Percentiles rank a stretch among this genome's conserved stretches.
Evolutionary conservation across 2,113 vertebrate species (phyloP).

Genomic region (Chamaea fasciata): DNA sequence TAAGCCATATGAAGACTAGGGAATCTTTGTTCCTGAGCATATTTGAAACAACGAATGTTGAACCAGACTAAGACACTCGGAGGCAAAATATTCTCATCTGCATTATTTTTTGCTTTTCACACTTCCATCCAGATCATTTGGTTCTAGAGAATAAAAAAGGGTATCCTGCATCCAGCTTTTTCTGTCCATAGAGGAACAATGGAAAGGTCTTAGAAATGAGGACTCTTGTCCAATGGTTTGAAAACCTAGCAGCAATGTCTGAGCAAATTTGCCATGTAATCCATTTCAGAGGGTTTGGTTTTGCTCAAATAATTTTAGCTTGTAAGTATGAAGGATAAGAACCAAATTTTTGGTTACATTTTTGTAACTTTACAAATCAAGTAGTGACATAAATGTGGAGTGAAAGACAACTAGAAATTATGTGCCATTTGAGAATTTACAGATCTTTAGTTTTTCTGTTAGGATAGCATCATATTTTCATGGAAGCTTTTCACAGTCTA

Average conservation of each 20-base stretch:
- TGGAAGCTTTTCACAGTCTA: not conserved
- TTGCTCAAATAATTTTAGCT: not conserved
- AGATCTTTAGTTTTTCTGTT: not conserved
- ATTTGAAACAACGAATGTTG: not conserved
- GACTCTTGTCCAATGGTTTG: not conserved
- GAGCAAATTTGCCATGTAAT: not conserved
- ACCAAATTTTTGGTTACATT: not conserved
- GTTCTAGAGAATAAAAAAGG: not conserved
- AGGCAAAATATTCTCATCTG: not conserved
- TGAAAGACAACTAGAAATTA: not conserved
- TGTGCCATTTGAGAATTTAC: not conserved
- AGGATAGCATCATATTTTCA: not conserved
- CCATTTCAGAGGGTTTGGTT: not conserved
- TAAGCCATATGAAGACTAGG: not conserved
- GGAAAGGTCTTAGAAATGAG: not conserved
- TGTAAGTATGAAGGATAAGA: not conserved
- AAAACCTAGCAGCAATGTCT: not conserved
- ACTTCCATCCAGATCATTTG: not conserved
- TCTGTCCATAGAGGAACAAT: not conserved
- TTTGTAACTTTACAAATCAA: not conserved
- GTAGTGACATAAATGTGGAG: not conserved
- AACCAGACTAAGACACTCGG: not conserved
- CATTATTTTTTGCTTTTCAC: not conserved
- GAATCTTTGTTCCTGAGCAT: not conserved
- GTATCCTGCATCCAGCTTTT: not conserved